Percentiles rank a stretch among this genome's conserved stretches.
Evolutionary conservation across 2,888 invertebrate genomes (phyloP).

Genomic region (Lathronympha strigana): DNA sequence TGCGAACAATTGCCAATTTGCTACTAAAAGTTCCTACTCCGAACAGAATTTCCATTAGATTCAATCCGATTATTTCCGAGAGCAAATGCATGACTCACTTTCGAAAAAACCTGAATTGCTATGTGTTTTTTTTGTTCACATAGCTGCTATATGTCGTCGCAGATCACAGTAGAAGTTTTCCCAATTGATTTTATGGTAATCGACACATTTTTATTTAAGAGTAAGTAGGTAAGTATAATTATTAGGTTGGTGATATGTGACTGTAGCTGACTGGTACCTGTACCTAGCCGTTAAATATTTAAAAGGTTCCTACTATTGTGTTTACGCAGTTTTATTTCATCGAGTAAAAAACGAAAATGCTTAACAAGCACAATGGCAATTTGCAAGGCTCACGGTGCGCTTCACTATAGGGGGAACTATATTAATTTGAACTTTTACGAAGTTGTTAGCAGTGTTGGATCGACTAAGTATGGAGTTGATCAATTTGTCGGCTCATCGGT

Average conservation of each 20-base stretch:
- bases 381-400: not conserved
- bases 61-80: not conserved
- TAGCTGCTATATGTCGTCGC: no score
- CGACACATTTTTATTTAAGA: no score
- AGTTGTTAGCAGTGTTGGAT: not conserved
- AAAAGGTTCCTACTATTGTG: constrained; percentile 5
- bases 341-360: constrained; percentile 33
- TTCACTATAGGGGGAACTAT: not conserved
- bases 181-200: no score
- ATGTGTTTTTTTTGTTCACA: not conserved
- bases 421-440: not conserved
- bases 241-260: no score
- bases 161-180: not conserved
- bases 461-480: no score
- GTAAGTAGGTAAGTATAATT: no score
- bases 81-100: constrained; percentile 1
- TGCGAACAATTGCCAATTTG: no score
- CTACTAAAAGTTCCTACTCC: no score
- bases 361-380: constrained; percentile 9
- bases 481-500: no score
- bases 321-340: constrained; percentile 26
- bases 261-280: not conserved
- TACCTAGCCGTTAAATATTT: constrained; percentile 18
- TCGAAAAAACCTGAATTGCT: not conserved
- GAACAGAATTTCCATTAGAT: not conserved